These are phyloP conservation scores for Hippocampus barbouri DNA, from an alignment of 2,113 vertebrate species.

Conservation along the genomic window DNA sequence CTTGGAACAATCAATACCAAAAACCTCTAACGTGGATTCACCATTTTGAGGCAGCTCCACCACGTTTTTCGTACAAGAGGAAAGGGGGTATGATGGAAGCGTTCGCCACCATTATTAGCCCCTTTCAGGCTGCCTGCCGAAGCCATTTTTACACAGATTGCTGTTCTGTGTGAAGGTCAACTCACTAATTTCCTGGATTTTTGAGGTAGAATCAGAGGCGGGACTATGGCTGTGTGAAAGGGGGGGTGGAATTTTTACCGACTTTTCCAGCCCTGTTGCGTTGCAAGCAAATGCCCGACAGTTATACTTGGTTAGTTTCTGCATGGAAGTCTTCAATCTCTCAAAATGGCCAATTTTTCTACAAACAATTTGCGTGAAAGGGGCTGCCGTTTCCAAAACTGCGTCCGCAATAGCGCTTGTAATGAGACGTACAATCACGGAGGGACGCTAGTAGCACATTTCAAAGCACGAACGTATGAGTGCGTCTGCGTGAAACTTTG, in stretches of 20 bases:
- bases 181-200: background rate
- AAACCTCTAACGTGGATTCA: constrained; percentile 59
- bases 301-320: background rate
- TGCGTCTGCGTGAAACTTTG: background rate
- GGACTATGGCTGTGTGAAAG: background rate
- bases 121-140: background rate
- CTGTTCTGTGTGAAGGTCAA: background rate
- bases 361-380: too few relatives aligned
- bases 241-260: background rate
- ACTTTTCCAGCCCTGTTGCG: too few relatives aligned
- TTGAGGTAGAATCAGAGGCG: background rate
- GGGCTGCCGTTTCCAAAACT: background rate
- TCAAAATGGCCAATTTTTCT: too few relatives aligned
- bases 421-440: background rate
- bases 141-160: background rate
- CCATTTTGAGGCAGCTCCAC: constrained; percentile 1
- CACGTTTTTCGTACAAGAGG: background rate
- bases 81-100: background rate
- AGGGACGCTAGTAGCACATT: background rate
- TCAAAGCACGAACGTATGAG: background rate
- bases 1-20: constrained; percentile 66
- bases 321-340: background rate
- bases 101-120: background rate
- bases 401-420: too few relatives aligned
- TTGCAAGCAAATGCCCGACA: background rate